Evolutionary conservation across 2,888 invertebrate species (phyloP).

Genomic region (Calameuta filiformis): DNA sequence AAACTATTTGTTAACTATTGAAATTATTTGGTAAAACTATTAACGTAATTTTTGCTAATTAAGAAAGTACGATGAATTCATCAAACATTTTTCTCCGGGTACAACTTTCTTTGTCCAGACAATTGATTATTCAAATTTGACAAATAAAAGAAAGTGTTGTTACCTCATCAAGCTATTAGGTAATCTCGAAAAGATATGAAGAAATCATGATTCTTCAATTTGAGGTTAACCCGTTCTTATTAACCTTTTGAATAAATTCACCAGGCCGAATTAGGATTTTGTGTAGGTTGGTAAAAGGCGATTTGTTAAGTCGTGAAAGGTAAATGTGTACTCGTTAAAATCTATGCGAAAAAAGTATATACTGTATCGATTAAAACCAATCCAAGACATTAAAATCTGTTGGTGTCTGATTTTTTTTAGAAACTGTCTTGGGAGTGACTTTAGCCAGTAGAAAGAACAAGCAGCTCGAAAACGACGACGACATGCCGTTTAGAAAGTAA

Average conservation of each 20-base stretch:
- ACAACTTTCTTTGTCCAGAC: background rate
- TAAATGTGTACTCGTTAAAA: background rate
- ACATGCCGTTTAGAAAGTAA: conserved; percentile 72
- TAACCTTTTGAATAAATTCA: background rate
- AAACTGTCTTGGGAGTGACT: conserved; percentile 69
- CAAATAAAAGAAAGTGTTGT: background rate
- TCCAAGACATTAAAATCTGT: background rate
- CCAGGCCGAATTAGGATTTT: background rate
- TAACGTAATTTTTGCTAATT: background rate
- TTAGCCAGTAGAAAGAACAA: conserved; percentile 54
- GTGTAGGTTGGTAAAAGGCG: background rate
- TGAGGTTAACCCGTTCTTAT: background rate
- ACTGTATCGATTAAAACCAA: background rate
- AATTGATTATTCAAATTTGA: background rate
- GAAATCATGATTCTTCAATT: background rate
- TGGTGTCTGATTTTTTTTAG: conserved; percentile 52
- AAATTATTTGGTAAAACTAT: too few relatives aligned
- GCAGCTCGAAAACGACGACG: conserved; percentile 48
- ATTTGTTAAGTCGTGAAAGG: background rate
- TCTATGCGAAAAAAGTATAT: background rate
- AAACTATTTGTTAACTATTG: too few relatives aligned
- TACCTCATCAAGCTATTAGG: background rate
- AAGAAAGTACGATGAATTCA: background rate
- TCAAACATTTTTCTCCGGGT: background rate
- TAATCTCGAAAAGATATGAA: background rate